Base-by-base conservation (phyloP, 2,888 invertebrate genomes). In the Troides aeacus region DNA sequence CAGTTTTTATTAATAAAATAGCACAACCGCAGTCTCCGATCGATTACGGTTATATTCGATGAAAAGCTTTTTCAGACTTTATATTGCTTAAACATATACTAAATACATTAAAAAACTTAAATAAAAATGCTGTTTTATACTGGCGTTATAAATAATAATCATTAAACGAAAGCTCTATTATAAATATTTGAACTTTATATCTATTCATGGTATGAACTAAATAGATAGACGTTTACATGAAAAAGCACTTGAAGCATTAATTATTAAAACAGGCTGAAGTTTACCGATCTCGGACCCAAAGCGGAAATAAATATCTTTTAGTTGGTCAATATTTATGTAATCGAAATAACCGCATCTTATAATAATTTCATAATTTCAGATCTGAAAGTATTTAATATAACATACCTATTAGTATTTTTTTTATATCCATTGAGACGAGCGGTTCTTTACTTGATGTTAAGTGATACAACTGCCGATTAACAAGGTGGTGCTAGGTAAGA, bases 11-110 rank as follows among this genome's bases (percentile, higher is more conserved):
- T 21, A 58, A 23, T 57, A n/a, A 23, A 58, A 56, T n/a, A 23
- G 79, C 81, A 83, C 53, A 18, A n/a, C 53, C 53, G 5, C n/a
- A 53, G 53, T 53, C n/a, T 18, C 18, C 53, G 53, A 53, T 53
- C 53, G 53, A 53, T 53, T n/a, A 53, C 18, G 6, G 1, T n/a
- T 4, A 6, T 53, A n/a, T 53, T 53, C 18, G 53, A n/a, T 53
- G 18, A 4, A 46, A 46, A 46, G 15, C 46, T 12, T 46, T 46
- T 15, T 12, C 46, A 10, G 46, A 46, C 15, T 46, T 15, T 46
- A 12, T 46, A 46, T 46, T 1, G 3, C 15, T 12, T 46, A 46
- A 46, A 46, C 46, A 46, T 46, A 46, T 12, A 42, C 36, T 10
- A 39, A 39, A 39, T 36, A 39, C 39, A 39, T 4, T 39, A 39